Conservation (phyloP, 2,797 vertebrate genomes). For the Leuciscus waleckii region DNA sequence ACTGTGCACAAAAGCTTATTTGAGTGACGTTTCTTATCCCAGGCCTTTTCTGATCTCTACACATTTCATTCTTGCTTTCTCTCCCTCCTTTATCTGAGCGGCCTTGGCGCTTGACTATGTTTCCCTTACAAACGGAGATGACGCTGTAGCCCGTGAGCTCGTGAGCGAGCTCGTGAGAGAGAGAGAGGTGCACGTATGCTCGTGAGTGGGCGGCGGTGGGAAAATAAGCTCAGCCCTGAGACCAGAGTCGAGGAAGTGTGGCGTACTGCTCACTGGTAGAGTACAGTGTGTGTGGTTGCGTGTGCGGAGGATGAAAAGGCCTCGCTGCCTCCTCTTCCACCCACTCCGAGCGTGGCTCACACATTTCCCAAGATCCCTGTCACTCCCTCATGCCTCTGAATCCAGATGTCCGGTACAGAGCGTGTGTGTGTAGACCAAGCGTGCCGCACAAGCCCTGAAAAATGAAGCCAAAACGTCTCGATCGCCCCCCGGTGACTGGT, state of each 20-base stretch:
- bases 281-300: constrained; percentile 35
- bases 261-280: constrained; percentile 66
- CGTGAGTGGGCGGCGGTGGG: constrained; percentile 35
- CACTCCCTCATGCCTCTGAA: constrained; percentile 36
- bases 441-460: too few relatives aligned
- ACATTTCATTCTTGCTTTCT: neutral
- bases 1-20: neutral
- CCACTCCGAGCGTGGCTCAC: neutral
- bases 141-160: constrained; percentile 15
- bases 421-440: neutral
- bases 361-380: constrained; percentile 8
- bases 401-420: constrained; percentile 13
- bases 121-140: constrained; percentile 11
- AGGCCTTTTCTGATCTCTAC: neutral
- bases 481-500: too few relatives aligned
- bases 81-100: constrained; percentile 31
- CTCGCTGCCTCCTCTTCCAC: neutral
- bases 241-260: constrained; percentile 38
- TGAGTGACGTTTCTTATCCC: neutral
- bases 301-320: constrained; percentile 62
- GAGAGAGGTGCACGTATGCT: constrained; percentile 37
- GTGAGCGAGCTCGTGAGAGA: neutral
- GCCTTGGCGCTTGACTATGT: constrained; percentile 27
- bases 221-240: constrained; percentile 47
- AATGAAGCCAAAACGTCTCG: too few relatives aligned